Percentiles rank a stretch among this genome's conserved stretches.
Conservation (phyloP, 2,113 vertebrate genomes). For the Channa maculata region DNA sequence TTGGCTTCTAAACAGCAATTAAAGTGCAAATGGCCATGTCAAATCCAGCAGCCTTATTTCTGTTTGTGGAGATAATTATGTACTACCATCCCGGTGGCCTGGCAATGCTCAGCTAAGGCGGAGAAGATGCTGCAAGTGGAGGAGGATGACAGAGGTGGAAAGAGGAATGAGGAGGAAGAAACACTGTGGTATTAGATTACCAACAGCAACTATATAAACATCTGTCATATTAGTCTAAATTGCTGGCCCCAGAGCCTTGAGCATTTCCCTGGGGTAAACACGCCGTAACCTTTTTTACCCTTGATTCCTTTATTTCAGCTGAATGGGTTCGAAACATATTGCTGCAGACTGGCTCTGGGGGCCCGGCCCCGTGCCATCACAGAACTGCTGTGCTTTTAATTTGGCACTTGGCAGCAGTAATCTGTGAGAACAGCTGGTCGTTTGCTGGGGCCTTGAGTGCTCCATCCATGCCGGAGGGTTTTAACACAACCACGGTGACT, state of each 20-base stretch:
- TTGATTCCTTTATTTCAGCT: slow-evolving; percentile 22
- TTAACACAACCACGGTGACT: not conserved
- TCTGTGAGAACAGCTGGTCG: slow-evolving; percentile 30
- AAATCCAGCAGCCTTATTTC: too few relatives aligned
- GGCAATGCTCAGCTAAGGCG: too few relatives aligned
- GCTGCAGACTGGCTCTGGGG: slow-evolving; percentile 1
- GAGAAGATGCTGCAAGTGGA: slow-evolving; percentile 1
- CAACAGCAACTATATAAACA: slow-evolving; percentile 27
- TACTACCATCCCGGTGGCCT: too few relatives aligned
- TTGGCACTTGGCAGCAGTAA: slow-evolving; percentile 6
- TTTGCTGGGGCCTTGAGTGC: slow-evolving; percentile 9
- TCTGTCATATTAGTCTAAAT: slow-evolving; percentile 20
- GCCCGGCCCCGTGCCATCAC: slow-evolving; percentile 1
- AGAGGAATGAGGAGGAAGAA: slow-evolving; percentile 8
- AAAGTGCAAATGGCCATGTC: slow-evolving; percentile 48
- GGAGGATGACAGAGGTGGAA: not conserved
- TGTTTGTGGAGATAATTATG: too few relatives aligned
- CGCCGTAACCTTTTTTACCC: slow-evolving; percentile 24
- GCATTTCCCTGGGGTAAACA: slow-evolving; percentile 15
- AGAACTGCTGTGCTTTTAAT: slow-evolving; percentile 18
- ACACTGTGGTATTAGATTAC: slow-evolving; percentile 27
- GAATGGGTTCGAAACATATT: slow-evolving; percentile 31
- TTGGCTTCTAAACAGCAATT: slow-evolving; percentile 59
- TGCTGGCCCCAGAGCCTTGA: not conserved
- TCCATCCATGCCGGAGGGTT: not conserved